Evolutionary conservation across 2,888 invertebrate genomes (phyloP), one percentile per base, ranked within the genome.

Genomic region (Gari tellinella): DNA sequence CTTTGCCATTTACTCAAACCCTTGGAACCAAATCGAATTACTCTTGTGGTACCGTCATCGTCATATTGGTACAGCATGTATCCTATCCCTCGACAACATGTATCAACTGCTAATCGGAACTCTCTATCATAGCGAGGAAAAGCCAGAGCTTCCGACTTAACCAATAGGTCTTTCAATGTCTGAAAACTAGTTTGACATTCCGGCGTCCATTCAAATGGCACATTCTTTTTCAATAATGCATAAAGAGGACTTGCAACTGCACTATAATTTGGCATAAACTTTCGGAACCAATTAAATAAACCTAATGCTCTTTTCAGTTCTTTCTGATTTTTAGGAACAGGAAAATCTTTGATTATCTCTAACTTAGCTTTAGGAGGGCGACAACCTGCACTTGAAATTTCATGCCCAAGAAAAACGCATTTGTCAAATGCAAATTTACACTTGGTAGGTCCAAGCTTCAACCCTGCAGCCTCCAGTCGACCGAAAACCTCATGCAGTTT

Each of bases 1-100:
- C 37, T 45, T 37, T 63, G 63, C 56, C 56, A 56, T 40, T 56
- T 56, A 19, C 49, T 64, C n/a, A 72, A 37, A 0, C 55, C 67
- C 46, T 76, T 76, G 0, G 72, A 72, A 1, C 72, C 64, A 61
- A 76, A 72, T 25, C 69, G 19, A 14, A 77, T 62, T 41, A 60
- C 58, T 19, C 23, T 48, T 23, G 52, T 67, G 3, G 26, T 37
- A 14, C 55, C 62, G 31, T 69, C 57, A 23, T 45, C 52, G 41
- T 73, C 68, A n/a, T 69, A 40, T 26, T 80, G 79, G 37, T 80
- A 77, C 2, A 80, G 43, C 72, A 82, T 77, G 31, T 66, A 82
- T 12, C 77, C 77, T 19, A 70, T 74, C 1, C 82, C 79, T 12
- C 63, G 31, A 15, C 45, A 56, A 45, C 52, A 45, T 2, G 77